Evolutionary conservation across 1,140 invertebrate species (phyloP), one percentile per base, ranked within the genome.

Genomic region (Lepidurus couesii): DNA sequence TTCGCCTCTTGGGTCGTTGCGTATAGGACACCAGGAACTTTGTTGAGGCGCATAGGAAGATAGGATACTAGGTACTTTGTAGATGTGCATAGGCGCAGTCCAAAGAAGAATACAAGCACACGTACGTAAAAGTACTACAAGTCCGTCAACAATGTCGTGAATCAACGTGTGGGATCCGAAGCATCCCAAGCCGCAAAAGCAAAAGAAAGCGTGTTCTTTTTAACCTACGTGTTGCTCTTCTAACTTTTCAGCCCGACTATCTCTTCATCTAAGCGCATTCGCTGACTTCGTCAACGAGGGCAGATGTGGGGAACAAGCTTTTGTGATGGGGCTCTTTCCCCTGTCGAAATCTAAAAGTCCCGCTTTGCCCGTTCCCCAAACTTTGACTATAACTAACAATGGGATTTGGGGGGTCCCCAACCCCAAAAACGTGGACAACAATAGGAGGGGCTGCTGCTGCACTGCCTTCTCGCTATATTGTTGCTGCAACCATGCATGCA

Each of bases 141-240:
- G 34, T 34, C 2, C 34, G 34, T 34, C 34, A 65, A 65, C 53
- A 65, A 65, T 65, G 13, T 1, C 53, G n/a, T 21, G 9, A 65
- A 65, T 16, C 53, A 65, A 21, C 53, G n/a, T 21, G 1, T 34
- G 34, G 34, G 34, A 34, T 34, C 34, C 34, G 34, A 34, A 34
- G 34, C 2, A 34, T 4, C 3, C 34, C 34, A 34, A 34, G 34
- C 34, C 34, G 4, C 34, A 34, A 34, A 34, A 34, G 34, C 34
- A 34, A 34, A 34, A 4, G 34, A 34, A 34, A 34, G 34, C 34
- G 34, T 4, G 34, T 3, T 34, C 34, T 34, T 34, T 34, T 34
- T 34, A 34, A 34, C 34, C 34, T n/a, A 65, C 53, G 53, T 65
- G 53, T 65, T 65, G 53, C 53, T 65, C 53, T 65, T 65, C 53